Percentiles rank a stretch among this genome's conserved stretches.
phyloP scores from a whole-genome alignment of 2,888 invertebrate species.

The Oscheius sp. region DNA sequence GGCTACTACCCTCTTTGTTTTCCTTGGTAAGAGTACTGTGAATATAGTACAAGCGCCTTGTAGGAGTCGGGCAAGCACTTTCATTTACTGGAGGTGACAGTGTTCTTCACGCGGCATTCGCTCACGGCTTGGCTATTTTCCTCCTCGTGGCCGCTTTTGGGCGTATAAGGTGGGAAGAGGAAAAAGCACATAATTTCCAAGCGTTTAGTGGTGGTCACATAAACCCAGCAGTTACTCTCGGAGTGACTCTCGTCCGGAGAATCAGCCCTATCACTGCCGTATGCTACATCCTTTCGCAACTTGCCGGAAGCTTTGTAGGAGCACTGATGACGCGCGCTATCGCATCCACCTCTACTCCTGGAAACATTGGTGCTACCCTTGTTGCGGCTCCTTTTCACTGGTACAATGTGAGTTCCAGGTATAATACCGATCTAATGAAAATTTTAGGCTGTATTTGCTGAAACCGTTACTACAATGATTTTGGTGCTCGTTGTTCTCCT shows the following conservation, averaged over 20 bases:
- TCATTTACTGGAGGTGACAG: conserved; percentile 37
- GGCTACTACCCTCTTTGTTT: conserved; percentile 65
- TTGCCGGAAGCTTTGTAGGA: conserved; percentile 74
- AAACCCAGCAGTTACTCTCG: conserved; percentile 75
- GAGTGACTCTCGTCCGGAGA: conserved; percentile 64
- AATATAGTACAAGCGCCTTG: neutral
- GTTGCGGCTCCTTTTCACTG: conserved; percentile 16
- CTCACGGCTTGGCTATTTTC: conserved; percentile 68
- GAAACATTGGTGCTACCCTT: conserved; percentile 26
- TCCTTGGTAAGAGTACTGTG: conserved; percentile 56
- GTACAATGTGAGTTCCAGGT: conserved; percentile 14
- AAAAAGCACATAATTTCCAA: neutral
- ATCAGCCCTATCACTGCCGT: conserved; percentile 54
- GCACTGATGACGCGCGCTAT: conserved; percentile 68
- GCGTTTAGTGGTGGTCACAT: conserved; percentile 75
- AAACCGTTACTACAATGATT: conserved; percentile 70
- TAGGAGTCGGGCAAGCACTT: conserved; percentile 28
- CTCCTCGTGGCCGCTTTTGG: conserved; percentile 64
- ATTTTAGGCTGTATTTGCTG: conserved; percentile 63
- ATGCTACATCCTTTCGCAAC: conserved; percentile 68
- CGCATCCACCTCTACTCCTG: conserved; percentile 8
- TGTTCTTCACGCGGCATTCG: conserved; percentile 64
- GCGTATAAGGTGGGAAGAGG: conserved; percentile 45
- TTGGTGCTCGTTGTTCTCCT: conserved; percentile 74
- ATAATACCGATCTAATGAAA: neutral